Base-by-base conservation (phyloP, 2,888 invertebrate genomes). In the Latrodectus hesperus region DNA sequence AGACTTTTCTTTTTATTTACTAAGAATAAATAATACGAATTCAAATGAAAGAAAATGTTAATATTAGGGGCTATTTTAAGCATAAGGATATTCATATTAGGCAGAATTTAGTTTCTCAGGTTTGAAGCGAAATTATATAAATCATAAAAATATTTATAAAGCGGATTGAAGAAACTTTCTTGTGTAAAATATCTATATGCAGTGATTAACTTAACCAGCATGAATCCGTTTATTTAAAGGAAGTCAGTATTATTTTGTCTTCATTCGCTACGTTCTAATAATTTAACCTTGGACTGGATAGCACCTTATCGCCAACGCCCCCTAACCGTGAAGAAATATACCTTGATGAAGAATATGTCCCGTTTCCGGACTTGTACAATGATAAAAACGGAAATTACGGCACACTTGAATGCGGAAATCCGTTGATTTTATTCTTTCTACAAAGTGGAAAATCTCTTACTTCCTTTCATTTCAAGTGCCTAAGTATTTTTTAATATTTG, bases 321-420 rank as follows among this genome's bases (percentile, higher is more conserved):
- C 38, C 53, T n/a, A 73, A 64, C 79, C 70, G 60, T 85, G 84
- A 85, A 85, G 85, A 85, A 85, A 85, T 85, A 22, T 73, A 76
- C 73, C 52, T 72, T 55, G 64, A 60, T 68, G n/a, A 85, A 85
- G 85, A 85, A 79, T 85, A 79, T 74, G 38, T n/a, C 76, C 77
- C 84, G 64, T 84, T 84, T 84, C 84, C 84, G 84, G 84, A 73
- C 73, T 74, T 84, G 74, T 84, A 78, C 84, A 84, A 84, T 77
- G 68, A 52, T 51, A 53, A n/a, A 38, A 68, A 78, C 84, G 84
- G 84, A 84, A 78, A 84, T 84, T 84, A 84, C 84, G 68, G 78
- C 72, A 77, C 78, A 79, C 55, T 77, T 77, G 77, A 77, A 84
- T 51, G 84, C 84, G 84, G 78, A 84, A 84, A 84, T 84, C 78